These are phyloP conservation scores for Chitala chitala DNA, from an alignment of 2,113 vertebrate genomes.

Conservation along the genomic window DNA sequence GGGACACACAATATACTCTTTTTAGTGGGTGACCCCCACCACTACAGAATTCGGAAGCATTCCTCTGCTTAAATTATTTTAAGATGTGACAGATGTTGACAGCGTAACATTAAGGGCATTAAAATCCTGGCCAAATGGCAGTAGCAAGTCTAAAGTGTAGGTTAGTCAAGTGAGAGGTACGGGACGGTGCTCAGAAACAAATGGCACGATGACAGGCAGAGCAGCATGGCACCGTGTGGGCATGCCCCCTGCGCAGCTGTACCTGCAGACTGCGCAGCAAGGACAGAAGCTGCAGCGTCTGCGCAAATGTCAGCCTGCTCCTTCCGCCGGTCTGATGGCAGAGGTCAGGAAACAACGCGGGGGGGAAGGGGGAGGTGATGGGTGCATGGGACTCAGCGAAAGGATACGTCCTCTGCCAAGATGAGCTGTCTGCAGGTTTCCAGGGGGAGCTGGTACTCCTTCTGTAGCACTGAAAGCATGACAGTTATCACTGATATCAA, in stretches of 20 bases:
- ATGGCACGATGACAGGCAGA: neutral
- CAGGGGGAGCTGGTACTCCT: constrained; percentile 61
- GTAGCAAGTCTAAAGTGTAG: too few species aligned
- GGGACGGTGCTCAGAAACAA: neutral
- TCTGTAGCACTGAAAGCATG: constrained; percentile 50
- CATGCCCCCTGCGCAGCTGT: constrained; percentile 5
- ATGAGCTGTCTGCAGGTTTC: constrained; percentile 68
- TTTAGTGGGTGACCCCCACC: too few species aligned
- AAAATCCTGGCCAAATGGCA: too few species aligned
- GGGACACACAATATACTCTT: too few species aligned
- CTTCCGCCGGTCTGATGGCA: constrained; percentile 51
- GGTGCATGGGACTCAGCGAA: constrained; percentile 21
- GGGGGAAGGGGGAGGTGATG: neutral
- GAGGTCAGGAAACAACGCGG: constrained; percentile 36
- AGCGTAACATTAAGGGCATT: too few species aligned
- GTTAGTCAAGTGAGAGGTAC: too few species aligned
- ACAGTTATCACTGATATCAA: neutral
- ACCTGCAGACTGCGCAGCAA: constrained; percentile 58
- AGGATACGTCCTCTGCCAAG: constrained; percentile 66
- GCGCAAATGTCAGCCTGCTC: constrained; percentile 51
- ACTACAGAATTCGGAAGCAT: too few species aligned
- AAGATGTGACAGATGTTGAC: too few species aligned
- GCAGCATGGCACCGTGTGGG: too few species aligned
- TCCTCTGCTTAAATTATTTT: too few species aligned
- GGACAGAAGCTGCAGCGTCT: constrained; percentile 53